Evolutionary conservation across 2,888 invertebrate genomes (phyloP), one percentile per base, ranked within the genome.

Genomic region (Nemoura dubitans): DNA sequence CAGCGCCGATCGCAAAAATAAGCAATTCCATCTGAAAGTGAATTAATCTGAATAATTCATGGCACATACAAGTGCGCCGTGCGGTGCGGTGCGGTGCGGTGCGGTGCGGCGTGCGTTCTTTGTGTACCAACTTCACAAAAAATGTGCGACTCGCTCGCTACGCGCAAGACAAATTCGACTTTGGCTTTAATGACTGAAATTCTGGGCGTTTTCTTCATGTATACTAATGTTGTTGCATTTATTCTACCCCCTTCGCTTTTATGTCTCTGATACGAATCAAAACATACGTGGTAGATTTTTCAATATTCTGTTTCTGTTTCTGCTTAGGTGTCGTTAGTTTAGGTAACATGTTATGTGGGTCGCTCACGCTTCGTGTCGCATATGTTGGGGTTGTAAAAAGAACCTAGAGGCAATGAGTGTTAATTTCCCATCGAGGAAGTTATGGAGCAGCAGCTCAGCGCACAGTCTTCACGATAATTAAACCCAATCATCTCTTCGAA

Each of bases 21-120:
- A 84, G 76, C 26, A 76, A 84, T 84, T 84, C 76, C 25, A 76
- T 76, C 59, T 84, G 84, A 28, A 28, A 59, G 84, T 28, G 84
- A 76, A 84, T 28, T 84, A 84, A 76, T 84, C 59, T 84, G 84
- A 84, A 84, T 84, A 84, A 84, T 84, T 59, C 84, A 84, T 84
- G 76, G 7, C 43, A 28, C 59, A 21, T 27, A 29, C 29, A 28
- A 43, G 59, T 81, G 84, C 84, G 76, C 59, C 76, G n/a, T 25
- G 42, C 42, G 59, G 25, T 25, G n/a, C 21, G 7, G n/a, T n/a
- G n/a, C 59, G 84, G n/a, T 25, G 42, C 42, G 59, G 25, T 25
- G n/a, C 59, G 84, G n/a, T 25, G 42, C 42, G 59, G 25, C 43
- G n/a, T 29, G 7, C 36, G 83, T 83, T 26, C 27, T 30, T 42